Evolutionary conservation across 2,113 vertebrate species (phyloP), one percentile per base, ranked within the genome.

Genomic region (rabbit (Oryctolagus cuniculus)): DNA sequence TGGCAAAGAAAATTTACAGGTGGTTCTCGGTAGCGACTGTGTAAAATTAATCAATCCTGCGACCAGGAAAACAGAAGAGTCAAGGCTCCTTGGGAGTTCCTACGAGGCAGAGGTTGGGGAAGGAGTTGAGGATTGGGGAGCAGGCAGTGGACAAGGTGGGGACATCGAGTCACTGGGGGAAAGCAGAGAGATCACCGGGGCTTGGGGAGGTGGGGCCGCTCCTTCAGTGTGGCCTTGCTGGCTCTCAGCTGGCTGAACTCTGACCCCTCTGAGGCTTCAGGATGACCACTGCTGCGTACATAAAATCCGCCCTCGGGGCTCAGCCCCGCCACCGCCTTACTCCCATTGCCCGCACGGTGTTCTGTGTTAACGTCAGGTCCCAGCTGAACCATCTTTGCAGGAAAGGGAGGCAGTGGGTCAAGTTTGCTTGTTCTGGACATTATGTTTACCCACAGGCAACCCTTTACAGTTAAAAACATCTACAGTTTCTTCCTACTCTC

Each of bases 351-450:
- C 90, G 58, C 53, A 51, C 25, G 55, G 58, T 61, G n/a, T 70
- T 78, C 87, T 38, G 31, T 38, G 51, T 72, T 84, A 90, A 87
- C 74, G 66, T 10, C 6, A 8, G 12, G 31, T 88, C 58, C 79
- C n/a, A 93, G 78, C 64, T 77, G 49, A 96, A 63, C 64, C 27
- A 81, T 70, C 51, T 94, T 38, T 78, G 93, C 11, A 89, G 75
- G 24, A 90, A 84, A 84, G 25, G 72, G 16, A 73, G 38, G 36
- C 19, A 67, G 29, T 9, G 31, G 91, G 53, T 67, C 81, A 86
- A 10, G 3, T 81, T 79, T 80, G 83, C 21, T 74, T 85, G 49
- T 63, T 83, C 80, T 80, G 38, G 11, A 16, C 1, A 58, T 72
- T 92, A 75, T 67, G 63, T 86, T 81, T 81, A 94, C 25, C 78